Base-by-base conservation (phyloP, 2,797 vertebrate genomes). In the Ambastaia sidthimunki region DNA sequence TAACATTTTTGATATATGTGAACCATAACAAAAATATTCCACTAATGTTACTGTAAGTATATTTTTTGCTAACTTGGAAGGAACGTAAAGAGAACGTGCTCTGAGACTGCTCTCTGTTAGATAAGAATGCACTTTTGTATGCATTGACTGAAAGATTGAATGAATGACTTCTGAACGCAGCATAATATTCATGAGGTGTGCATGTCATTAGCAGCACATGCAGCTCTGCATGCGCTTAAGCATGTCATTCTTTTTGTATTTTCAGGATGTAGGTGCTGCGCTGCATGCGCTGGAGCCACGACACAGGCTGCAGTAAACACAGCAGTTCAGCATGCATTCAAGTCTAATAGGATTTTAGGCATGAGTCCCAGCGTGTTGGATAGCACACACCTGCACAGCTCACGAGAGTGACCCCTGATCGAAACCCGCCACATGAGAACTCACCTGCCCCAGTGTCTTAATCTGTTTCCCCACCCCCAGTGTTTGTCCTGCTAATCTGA, bases 401-500 rank as follows among this genome's bases (percentile, higher is more conserved):
- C 91, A 92, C 85, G 52, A 77, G 73, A 80, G 57, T 80, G 84
- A 83, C 84, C 84, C 65, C 52, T 71, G 76, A 80, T 66, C 76
- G 74, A 28, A 77, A 67, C 76, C 74, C 80, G 82, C 84, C 83
- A 85, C 80, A 82, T 83, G 82, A 83, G 84, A 82, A 76, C 80
- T 82, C 84, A 85, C 82, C 82, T 85, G 80, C 69, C 13, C 76
- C 66, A 67, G 78, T 79, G 71, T 75, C 74, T 79, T 80, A 80
- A 83, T 81, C 79, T 76, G 54, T 73, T 37, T 71, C 41, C 66
- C 81, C 80, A 82, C 62, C 65, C 76, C 72, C 84, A 85, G 86
- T 92, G 88, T 91, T 93, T 92, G 84, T 91, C 87, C 90, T 92
- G 85, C 84, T 92, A 91, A 93, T 92, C 90, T 88, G 85, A 81